These are phyloP conservation scores for Corvus hawaiiensis DNA, from an alignment of 2,113 vertebrate species.

Conservation along the genomic window DNA sequence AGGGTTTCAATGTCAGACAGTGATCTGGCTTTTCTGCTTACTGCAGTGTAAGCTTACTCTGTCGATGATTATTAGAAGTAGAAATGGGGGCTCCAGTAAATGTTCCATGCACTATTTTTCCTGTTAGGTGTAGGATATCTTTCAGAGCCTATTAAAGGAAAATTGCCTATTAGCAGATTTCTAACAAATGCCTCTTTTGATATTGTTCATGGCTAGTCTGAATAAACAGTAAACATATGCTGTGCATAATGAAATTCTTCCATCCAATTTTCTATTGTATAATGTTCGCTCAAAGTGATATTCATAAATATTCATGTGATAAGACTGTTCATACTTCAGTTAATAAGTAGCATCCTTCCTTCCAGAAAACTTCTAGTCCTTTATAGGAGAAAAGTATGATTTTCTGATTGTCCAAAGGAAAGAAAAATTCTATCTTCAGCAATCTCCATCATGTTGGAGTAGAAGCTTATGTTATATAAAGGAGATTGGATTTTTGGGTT, in stretches of 20 bases:
- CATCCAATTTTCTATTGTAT: background rate
- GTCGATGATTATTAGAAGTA: background rate
- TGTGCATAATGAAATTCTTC: background rate
- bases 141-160: background rate
- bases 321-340: background rate
- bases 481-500: background rate
- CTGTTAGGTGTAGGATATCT: background rate
- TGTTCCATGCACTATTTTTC: background rate
- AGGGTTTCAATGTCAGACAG: background rate
- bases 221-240: slow-evolving; percentile 4
- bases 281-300: background rate
- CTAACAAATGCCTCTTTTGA: background rate
- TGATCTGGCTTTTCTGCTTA: background rate
- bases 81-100: background rate
- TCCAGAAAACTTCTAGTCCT: background rate
- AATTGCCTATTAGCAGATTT: background rate
- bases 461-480: background rate
- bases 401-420: background rate
- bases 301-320: slow-evolving; percentile 26
- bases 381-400: background rate
- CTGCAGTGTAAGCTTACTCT: background rate
- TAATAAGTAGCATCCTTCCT: background rate
- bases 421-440: background rate
- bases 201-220: background rate
- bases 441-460: background rate